Evolutionary conservation across 1,140 invertebrate genomes (phyloP).

Genomic region (Gonioctena quinquepunctata): DNA sequence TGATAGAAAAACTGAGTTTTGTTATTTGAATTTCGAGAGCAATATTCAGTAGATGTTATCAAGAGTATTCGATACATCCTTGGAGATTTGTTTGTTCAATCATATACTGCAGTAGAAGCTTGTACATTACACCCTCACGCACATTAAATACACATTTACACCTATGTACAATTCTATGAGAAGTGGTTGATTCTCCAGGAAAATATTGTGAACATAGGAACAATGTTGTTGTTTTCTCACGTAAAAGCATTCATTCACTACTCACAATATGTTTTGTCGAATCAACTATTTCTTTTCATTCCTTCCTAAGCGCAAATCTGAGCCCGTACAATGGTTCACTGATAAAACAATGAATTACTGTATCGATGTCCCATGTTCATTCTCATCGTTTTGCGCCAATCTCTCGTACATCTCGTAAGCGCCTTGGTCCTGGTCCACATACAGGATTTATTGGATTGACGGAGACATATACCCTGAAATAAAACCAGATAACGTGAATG

Average conservation of each 20-base stretch:
- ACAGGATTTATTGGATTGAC: slow-evolving; percentile 44
- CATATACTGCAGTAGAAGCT: background rate
- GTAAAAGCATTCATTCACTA: no score
- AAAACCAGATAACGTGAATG: slow-evolving; percentile 19
- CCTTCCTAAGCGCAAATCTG: no score
- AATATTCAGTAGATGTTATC: no score
- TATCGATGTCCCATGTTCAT: background rate
- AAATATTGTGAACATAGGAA: background rate
- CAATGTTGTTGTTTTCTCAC: no score
- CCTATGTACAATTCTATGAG: background rate
- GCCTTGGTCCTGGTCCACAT: slow-evolving; percentile 44
- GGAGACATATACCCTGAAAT: slow-evolving; percentile 51
- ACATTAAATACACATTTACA: background rate
- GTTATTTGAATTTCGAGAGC: no score
- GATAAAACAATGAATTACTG: background rate
- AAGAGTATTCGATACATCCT: no score
- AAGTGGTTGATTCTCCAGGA: background rate
- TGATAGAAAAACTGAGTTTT: no score
- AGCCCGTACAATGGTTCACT: background rate
- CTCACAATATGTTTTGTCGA: background rate
- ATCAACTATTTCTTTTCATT: no score
- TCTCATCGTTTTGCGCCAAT: background rate
- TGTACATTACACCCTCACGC: background rate
- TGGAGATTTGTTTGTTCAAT: background rate
- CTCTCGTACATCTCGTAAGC: slow-evolving; percentile 34